Conservation (phyloP, 2,888 invertebrate species). For the Eupithecia subfuscata region DNA sequence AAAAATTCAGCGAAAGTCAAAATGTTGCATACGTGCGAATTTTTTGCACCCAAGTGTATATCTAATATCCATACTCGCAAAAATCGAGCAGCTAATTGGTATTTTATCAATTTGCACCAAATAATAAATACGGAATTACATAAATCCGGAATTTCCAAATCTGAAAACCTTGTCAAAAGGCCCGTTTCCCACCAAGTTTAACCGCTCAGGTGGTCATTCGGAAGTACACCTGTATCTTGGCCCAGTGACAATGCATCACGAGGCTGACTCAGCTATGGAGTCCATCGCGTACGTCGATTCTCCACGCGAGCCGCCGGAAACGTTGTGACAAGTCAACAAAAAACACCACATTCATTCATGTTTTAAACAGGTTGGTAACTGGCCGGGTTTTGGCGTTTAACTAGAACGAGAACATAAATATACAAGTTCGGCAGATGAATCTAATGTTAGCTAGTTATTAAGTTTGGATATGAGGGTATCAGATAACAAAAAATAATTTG, state of each 20-base stretch:
- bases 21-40: no score
- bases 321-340: conserved; percentile 81
- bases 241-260: conserved; percentile 31
- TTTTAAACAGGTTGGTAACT: conserved; percentile 70
- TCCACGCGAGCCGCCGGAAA: conserved; percentile 80
- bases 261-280: conserved; percentile 48
- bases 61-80: not conserved
- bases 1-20: no score
- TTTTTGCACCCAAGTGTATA: no score
- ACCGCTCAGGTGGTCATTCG: conserved; percentile 29
- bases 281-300: conserved; percentile 80
- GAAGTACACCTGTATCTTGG: conserved; percentile 32
- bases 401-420: conserved; percentile 25
- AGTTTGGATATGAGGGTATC: conserved; percentile 2
- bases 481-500: not conserved
- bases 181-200: not conserved
- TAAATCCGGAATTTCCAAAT: not conserved
- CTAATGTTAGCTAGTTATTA: not conserved
- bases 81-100: not conserved
- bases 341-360: conserved; percentile 80
- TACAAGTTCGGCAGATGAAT: conserved; percentile 7
- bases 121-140: not conserved
- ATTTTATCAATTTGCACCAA: not conserved
- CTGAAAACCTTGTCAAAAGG: not conserved
- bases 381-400: conserved; percentile 34